Evolutionary conservation across 2,113 vertebrate genomes (phyloP).

Genomic region (Mellivora capensis): DNA sequence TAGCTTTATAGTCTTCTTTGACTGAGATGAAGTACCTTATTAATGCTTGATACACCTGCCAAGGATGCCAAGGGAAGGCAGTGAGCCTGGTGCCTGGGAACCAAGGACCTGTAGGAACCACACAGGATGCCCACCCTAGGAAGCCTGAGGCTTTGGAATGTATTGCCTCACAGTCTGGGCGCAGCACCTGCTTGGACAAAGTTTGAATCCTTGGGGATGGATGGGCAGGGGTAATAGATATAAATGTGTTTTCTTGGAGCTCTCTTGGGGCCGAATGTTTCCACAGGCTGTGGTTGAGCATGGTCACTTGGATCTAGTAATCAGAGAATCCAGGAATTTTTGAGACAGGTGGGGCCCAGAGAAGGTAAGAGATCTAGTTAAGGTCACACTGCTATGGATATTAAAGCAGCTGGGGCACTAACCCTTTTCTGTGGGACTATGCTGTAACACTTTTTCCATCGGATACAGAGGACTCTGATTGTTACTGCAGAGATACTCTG

Average conservation of each 20-base stretch:
- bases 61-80: conserved; percentile 46
- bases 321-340: neutral
- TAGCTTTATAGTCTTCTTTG: conserved; percentile 50
- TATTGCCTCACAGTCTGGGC: neutral
- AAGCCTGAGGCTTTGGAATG: neutral
- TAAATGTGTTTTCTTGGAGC: neutral
- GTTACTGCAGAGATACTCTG: neutral
- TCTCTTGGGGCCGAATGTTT: neutral
- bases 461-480: neutral
- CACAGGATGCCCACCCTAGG: neutral
- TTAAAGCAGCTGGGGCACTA: neutral
- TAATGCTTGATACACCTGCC: conserved; percentile 69
- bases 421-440: neutral
- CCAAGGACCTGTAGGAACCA: neutral
- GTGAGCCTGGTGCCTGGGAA: neutral
- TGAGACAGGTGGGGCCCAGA: neutral
- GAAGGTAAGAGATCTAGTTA: neutral
- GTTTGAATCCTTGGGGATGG: neutral
- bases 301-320: neutral
- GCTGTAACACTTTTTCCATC: neutral
- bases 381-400: neutral
- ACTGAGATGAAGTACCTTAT: conserved; percentile 66
- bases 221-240: neutral
- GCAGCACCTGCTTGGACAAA: neutral
- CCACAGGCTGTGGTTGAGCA: neutral